Base-by-base conservation (phyloP, 2,888 invertebrate species). In the Emmelina monodactyla region DNA sequence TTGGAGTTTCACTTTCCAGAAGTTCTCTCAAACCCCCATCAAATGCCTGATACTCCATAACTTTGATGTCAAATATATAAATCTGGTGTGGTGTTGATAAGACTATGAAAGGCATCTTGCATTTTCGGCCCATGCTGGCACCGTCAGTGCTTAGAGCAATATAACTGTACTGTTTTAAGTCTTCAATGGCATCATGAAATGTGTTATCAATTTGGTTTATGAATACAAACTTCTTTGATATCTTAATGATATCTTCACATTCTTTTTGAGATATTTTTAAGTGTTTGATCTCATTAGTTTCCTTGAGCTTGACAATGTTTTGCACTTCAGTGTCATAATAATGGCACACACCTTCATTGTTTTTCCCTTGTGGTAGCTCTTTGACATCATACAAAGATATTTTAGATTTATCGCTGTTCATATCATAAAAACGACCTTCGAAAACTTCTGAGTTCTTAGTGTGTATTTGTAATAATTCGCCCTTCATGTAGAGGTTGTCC, bases 61-160 rank as follows among this genome's bases (percentile, higher is more conserved):
- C 75, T 58, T 81, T 71, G 32, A 60, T 71, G 44, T 81, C 81
- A 60, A 81, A 81, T 37, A 81, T 76, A 43, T 76, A 81, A 19
- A 81, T 78, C 42, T 79, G 71, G 5, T 58, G 55, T 2, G 71
- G 66, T 35, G 78, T 78, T 3, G 81, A 70, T 32, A 81, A 35
- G 1, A 78, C 67, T 19, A 81, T 41, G 38, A 80, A 72, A 12
- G 81, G 78, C 67, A 81, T 66, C 47, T 73, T 75, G 40, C 75
- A 76, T 47, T 81, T 81, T 29, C 81, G 55, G 0, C 79, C 80
- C 72, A 80, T 72, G 28, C 61, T 60, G n/a, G 79, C 69, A 25
- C 80, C 78, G 49, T 80, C 81, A 5, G 67, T 69, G 37, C 79
- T 75, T 1, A 80, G 41, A 22, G 59, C 72, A 33, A 81, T 53